Base-by-base conservation (phyloP, 2,888 invertebrate species). In the Uropetala carovei region DNA sequence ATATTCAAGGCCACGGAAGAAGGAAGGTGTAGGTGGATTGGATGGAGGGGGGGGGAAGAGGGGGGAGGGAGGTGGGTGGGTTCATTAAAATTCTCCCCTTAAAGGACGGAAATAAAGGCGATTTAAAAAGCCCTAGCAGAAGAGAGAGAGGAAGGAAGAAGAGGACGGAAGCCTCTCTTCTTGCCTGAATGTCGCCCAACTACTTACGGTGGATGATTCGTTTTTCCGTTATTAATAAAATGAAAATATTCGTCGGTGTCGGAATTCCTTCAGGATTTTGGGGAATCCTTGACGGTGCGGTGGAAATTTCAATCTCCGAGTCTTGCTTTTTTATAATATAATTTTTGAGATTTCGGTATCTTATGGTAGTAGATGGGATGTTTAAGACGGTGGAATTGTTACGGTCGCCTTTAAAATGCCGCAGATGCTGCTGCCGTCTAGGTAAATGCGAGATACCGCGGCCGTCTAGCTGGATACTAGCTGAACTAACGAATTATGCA, bases 1-100 rank as follows among this genome's bases (percentile, higher is more conserved):
- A 83, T 56, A 56, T 83, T 83, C 83, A 83, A 83, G 83, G 83
- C n/a, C 83, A 83, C 64, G 64, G 7, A 18, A 16, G 16, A 16
- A 64, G 7, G 16, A 16, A 64, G 7, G 16, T 16, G 64, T n/a
- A n/a, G 5, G 64, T 16, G 56, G 56, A 56, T 43, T 16, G 43
- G 43, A 10, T 30, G 82, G 27, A 27, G 30, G 43, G 27, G 16
- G 11, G 7, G 7, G 11, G 64, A n/a, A 64, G n/a, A n/a, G 64
- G 11, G 14, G 14, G 30, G 83, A 30, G 30, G 83, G 16, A n/a
- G 83, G 57, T 56, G 43, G 43, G 14, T 18, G 7, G 75, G 18
- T 57, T 83, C 83, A 83, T 83, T 83, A 83, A 83, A 83, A 83
- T 83, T 83, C 83, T 83, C n/a, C 57, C 57, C 83, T n/a, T 43